These are phyloP conservation scores for Chaetogeoica ovagalla DNA, from an alignment of 2,888 invertebrate genomes.

Conservation along the genomic window DNA sequence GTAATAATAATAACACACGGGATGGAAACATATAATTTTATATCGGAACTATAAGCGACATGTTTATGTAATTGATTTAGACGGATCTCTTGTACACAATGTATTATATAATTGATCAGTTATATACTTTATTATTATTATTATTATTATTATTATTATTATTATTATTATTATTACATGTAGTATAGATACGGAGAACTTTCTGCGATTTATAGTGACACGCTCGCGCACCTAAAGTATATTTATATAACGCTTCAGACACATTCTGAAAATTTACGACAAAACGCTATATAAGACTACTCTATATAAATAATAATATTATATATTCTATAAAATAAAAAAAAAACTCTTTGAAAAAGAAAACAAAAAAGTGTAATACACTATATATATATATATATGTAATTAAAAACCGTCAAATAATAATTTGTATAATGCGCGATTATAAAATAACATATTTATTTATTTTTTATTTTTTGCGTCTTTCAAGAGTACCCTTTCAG, in stretches of 20 bases:
- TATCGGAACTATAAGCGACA: background rate
- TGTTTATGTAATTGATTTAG: slow-evolving; percentile 3
- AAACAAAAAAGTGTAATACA: background rate
- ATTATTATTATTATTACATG: background rate
- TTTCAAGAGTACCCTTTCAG: slow-evolving; percentile 5
- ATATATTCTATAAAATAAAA: background rate
- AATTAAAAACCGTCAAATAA: background rate
- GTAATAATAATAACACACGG: background rate
- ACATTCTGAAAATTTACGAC: background rate
- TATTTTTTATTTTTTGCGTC: background rate
- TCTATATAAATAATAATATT: background rate
- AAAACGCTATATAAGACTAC: background rate
- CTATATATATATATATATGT: too few species aligned
- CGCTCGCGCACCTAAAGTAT: background rate
- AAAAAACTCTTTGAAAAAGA: background rate
- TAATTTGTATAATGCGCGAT: background rate
- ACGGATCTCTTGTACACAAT: background rate
- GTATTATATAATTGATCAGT: slow-evolving; percentile 2
- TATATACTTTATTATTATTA: background rate
- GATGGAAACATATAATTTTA: background rate
- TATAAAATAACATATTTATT: background rate
- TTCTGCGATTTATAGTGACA: background rate
- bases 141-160: background rate
- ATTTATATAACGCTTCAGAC: background rate
- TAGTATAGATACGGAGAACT: background rate